Conservation (phyloP, 1,140 invertebrate species). For the Notospermus geniculatus region DNA sequence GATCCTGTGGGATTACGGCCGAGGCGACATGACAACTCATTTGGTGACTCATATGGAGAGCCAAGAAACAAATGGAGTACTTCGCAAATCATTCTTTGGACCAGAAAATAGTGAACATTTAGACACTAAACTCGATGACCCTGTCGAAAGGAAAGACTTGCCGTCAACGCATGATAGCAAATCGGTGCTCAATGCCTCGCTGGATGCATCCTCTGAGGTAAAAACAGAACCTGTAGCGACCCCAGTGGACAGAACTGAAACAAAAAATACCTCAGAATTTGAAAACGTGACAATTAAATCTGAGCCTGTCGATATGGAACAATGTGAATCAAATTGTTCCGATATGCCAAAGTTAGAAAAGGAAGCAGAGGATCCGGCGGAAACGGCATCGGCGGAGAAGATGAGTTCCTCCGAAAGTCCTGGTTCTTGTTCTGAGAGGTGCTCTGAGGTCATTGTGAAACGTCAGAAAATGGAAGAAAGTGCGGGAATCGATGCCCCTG, state of each 20-base stretch:
- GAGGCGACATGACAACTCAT: conserved; percentile 66
- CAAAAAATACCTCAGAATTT: too few relatives aligned
- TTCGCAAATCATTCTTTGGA: conserved; percentile 35
- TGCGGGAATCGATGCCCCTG: conserved; percentile 14
- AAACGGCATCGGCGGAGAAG: too few relatives aligned
- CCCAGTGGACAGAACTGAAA: too few relatives aligned
- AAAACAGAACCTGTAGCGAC: conserved; percentile 4
- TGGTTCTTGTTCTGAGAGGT: too few relatives aligned
- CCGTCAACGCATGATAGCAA: not conserved
- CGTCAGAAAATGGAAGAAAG: too few relatives aligned
- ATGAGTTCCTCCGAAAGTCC: too few relatives aligned
- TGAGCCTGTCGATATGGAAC: conserved; percentile 36
- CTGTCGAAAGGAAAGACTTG: conserved; percentile 15
- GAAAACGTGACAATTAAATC: conserved; percentile 39
- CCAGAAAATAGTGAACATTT: conserved; percentile 16
- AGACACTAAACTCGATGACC: conserved; percentile 12
- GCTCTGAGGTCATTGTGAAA: too few relatives aligned
- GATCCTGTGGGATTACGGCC: conserved; percentile 56
- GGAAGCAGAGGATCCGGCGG: too few relatives aligned
- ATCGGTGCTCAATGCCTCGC: not conserved
- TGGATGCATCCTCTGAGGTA: not conserved
- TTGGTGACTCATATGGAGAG: conserved; percentile 84
- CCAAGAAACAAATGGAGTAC: conserved; percentile 61
- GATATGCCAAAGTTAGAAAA: too few relatives aligned
- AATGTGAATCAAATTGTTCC: too few relatives aligned